Evolutionary conservation across 2,113 vertebrate genomes (phyloP), one percentile per base, ranked within the genome.

Genomic region (Ptychochromis oligacanthus): DNA sequence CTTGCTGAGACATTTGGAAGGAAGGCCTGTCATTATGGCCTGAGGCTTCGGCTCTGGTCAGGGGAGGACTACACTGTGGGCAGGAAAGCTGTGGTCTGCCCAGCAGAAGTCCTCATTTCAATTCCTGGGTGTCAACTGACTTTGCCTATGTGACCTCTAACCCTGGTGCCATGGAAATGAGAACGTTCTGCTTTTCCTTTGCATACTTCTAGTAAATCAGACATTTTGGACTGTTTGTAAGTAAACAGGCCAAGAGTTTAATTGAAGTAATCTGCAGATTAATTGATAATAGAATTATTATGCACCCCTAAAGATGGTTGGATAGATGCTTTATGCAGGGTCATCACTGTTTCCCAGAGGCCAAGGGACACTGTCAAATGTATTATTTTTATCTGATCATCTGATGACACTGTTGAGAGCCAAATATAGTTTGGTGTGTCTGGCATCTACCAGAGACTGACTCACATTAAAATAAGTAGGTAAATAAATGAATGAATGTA

Each of bases 11-110:
- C 36, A 17, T 83, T 74, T 95, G 93, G 94, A 91, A 83, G 70
- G 4, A 62, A 24, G 55, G 77, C 34, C 91, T 91, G 87, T 94
- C 56, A 94, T 96, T 93, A 87, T 84, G 88, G 90, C 67, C 82
- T 3, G 67, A 54, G 67, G 46, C 46, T 87, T 85, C 57, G 52
- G 77, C 79, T 82, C 67, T 91, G 91, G 92, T 93, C 78, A 87
- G 83, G 83, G 54, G 65, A 86, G 20, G 82, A 87, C 65, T 77
- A 81, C 56, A 79, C n/a, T 93, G 91, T 89, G 91, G 82, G 85
- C 75, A 79, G 80, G 67, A 87, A 86, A 82, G 56, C 59, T 24
- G 59, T 24, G 10, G 57, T 74, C 54, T 40, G 38, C 43, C 20
- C 80, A 77, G 83, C 20, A 67, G 7, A 83, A 81, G 76, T 84